phyloP scores from a whole-genome alignment of 2,888 invertebrate species.

The Heliconius cydno region DNA sequence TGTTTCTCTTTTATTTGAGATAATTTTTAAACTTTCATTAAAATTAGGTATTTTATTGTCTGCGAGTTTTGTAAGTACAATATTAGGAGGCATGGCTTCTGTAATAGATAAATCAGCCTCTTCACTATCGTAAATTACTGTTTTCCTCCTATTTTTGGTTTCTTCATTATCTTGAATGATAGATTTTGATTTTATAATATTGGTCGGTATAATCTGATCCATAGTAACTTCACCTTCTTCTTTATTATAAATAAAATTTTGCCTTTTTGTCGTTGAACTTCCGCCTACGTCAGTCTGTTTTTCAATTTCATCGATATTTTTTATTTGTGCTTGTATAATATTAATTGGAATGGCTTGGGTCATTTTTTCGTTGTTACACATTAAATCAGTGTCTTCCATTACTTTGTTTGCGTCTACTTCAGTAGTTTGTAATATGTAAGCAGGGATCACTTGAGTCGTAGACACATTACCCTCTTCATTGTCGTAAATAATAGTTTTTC shows the following conservation, averaged over 20 bases:
- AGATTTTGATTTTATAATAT: not conserved
- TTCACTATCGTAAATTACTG: constrained; percentile 50
- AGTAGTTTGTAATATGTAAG: constrained; percentile 42
- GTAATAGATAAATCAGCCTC: constrained; percentile 54
- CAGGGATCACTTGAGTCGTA: constrained; percentile 52
- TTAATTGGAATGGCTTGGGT: constrained; percentile 33
- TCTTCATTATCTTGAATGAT: constrained; percentile 23
- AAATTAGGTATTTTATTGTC: not conserved
- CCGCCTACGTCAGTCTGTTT: not conserved
- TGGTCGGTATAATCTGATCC: constrained; percentile 32
- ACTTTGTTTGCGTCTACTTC: not conserved
- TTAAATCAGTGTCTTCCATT: not conserved
- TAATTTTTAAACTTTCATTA: not conserved
- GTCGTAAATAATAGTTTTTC: constrained; percentile 49
- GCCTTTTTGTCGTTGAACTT: constrained; percentile 39
- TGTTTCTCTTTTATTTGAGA: constrained; percentile 49
- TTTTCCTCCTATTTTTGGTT: constrained; percentile 46
- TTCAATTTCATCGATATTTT: not conserved
- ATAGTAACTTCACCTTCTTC: constrained; percentile 50
- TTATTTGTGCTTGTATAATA: constrained; percentile 3
- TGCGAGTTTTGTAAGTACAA: not conserved
- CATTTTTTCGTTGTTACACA: constrained; percentile 37
- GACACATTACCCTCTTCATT: constrained; percentile 48
- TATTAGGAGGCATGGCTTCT: constrained; percentile 52
- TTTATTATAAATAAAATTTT: constrained; percentile 48